phyloP scores from a whole-genome alignment of 2,113 vertebrate genomes.

The Tupaia chinensis region DNA sequence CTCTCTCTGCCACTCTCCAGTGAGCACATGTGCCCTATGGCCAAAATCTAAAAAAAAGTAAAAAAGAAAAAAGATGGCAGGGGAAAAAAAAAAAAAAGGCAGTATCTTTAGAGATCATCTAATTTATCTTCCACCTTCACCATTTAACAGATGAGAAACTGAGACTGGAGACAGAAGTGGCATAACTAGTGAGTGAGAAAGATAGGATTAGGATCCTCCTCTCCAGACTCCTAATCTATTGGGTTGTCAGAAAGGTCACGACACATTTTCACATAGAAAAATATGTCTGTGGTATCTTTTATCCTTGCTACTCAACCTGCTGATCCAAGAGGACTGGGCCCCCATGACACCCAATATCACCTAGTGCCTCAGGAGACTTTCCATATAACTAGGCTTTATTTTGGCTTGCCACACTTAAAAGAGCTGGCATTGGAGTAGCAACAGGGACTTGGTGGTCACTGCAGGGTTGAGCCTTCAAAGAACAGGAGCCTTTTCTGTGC shows the following conservation, averaged over 20 bases:
- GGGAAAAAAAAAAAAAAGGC: no score
- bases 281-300: neutral
- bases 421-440: neutral
- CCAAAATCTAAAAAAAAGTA: no score
- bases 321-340: neutral
- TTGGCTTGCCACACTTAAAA: neutral
- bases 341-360: neutral
- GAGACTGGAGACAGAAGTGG: neutral
- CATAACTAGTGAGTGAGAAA: conserved; percentile 1
- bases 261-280: no score
- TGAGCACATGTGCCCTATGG: no score
- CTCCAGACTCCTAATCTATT: neutral
- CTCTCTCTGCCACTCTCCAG: no score
- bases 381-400: neutral
- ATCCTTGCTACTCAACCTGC: conserved; percentile 19
- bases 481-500: neutral
- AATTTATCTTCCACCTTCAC: neutral
- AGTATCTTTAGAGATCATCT: neutral
- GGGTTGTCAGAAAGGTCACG: no score
- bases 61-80: no score
- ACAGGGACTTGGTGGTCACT: neutral
- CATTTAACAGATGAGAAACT: neutral
- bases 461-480: neutral
- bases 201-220: neutral
- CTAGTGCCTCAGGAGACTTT: conserved; percentile 24